phyloP scores from a whole-genome alignment of 2,888 invertebrate species.

The Conistra vaccinii region DNA sequence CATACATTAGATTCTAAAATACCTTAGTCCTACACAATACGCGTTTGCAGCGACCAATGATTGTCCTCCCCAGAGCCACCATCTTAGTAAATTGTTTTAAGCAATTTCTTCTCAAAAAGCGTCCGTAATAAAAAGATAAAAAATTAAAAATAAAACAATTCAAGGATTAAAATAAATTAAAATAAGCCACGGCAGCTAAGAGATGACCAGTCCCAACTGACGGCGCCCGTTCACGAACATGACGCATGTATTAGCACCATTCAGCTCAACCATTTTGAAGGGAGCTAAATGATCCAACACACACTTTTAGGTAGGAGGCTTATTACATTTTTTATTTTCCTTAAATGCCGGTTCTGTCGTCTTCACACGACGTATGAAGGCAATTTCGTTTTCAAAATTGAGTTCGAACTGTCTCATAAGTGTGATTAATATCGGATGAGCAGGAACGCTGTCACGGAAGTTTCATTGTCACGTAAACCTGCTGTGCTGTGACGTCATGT shows the following conservation, averaged over 20 bases:
- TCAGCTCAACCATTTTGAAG: no score
- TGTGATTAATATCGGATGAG: conserved; percentile 22
- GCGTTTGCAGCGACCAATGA: neutral
- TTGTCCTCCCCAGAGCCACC: neutral
- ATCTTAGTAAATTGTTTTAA: no score
- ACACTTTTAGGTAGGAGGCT: conserved; percentile 7
- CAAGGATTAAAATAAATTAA: no score
- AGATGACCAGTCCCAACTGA: no score
- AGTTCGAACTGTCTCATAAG: conserved; percentile 21
- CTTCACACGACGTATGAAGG: conserved; percentile 8
- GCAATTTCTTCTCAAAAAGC: no score
- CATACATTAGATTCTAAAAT: neutral
- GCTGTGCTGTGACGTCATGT: neutral
- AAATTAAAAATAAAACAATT: no score
- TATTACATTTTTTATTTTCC: conserved; percentile 25
- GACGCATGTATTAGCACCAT: no score
- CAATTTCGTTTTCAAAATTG: conserved; percentile 40
- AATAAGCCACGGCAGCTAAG: no score
- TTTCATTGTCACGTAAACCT: neutral
- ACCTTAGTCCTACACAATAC: neutral
- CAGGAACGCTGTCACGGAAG: neutral
- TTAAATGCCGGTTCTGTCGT: conserved; percentile 9
- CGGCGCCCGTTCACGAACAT: no score
- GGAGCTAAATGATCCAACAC: no score
- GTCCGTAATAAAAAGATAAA: no score